Evolutionary conservation across 2,888 invertebrate species (phyloP).

Genomic region (Xestia ashworthii): DNA sequence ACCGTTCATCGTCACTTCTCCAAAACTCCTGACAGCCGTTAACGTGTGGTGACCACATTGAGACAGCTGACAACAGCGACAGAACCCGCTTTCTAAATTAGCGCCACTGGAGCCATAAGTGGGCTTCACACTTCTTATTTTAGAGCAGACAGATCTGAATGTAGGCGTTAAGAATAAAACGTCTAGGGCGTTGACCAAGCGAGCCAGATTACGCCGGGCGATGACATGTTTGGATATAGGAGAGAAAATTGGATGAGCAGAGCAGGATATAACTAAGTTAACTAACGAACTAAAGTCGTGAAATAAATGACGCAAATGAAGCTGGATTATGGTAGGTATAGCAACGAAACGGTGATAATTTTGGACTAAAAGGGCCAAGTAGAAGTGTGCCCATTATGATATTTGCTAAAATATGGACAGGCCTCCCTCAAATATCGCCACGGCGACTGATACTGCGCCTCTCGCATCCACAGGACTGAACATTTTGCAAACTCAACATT

Average conservation of each 20-base stretch:
- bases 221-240: slow-evolving; percentile 33
- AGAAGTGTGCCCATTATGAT: no score
- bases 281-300: not conserved
- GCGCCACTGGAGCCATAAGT: slow-evolving; percentile 23
- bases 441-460: no score
- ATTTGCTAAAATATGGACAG: no score
- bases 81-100: slow-evolving; percentile 44
- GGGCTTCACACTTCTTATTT: slow-evolving; percentile 57
- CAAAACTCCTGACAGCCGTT: slow-evolving; percentile 2
- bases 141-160: slow-evolving; percentile 40
- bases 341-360: not conserved
- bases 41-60: slow-evolving; percentile 30
- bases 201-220: slow-evolving; percentile 45
- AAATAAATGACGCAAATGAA: not conserved
- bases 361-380: no score
- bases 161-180: slow-evolving; percentile 58
- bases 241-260: slow-evolving; percentile 21
- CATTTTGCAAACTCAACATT: no score
- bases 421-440: no score
- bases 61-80: slow-evolving; percentile 25
- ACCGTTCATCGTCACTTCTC: not conserved
- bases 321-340: no score
- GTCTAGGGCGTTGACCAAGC: slow-evolving; percentile 60
- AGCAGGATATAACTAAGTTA: not conserved
- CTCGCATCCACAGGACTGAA: no score